Base-by-base conservation (phyloP, 2,888 invertebrate genomes). In the Euclidia mi region DNA sequence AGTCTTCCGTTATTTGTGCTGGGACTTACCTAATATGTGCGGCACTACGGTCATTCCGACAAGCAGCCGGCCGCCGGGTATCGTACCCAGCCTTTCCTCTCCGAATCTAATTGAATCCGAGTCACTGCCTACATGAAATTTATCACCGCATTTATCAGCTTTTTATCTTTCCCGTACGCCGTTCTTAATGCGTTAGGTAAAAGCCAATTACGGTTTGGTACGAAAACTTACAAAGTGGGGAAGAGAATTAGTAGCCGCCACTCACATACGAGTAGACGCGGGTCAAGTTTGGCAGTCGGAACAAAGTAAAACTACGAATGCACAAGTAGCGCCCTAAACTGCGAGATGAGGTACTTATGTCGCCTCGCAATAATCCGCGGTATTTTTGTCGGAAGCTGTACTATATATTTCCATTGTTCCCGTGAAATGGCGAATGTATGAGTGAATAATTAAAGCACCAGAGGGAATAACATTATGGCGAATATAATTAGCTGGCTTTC, bases 61-160 rank as follows among this genome's bases (percentile, higher is more conserved):
- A 56, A 43, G 58, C 67, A 71, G 50, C 71, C 68, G 63, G 47
- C 65, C 63, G 55, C 46, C 55, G 62, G 65, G 62, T 56, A 57
- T 64, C 63, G 46, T 67, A 70, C 69, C 69, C 68, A 60, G 57
- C 74, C 61, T 75, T 74, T 67, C 63, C 71, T 65, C 59, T 71
- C 58, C 53, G 38, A 71, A 76, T 78, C 81, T 82, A 84, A 84
- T 83, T 84, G 83, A 84, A 84, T 84, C 78, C 76, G 78, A 80
- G 78, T 81, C 79, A 72, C 76, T 77, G 75, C 80, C 74, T 80
- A 78, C 81, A 72, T 76, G 71, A 81, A 84, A 82, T 83, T 81
- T 81, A 83, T 83, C 78, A 76, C 84, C 79, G 66, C 79, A 82
- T 84, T 83, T 82, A 82, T 80, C 82, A 78, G 81, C 75, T 77